Evolutionary conservation across 2,888 invertebrate genomes (phyloP).

Genomic region (Lobophora halterata): DNA sequence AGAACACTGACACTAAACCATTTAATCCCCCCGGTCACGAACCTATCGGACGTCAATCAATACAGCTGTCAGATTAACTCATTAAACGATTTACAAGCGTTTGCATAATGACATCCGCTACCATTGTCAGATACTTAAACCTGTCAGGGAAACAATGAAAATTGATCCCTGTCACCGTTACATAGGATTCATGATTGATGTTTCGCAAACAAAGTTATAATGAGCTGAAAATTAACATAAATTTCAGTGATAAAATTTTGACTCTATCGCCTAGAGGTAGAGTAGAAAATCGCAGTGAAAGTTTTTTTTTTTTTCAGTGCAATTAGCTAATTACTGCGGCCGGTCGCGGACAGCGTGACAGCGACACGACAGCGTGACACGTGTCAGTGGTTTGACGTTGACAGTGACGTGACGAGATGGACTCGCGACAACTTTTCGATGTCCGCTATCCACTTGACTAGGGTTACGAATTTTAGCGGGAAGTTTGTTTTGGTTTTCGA

Average conservation of each 20-base stretch:
- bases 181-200: conserved; percentile 38
- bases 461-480: conserved; percentile 16
- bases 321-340: conserved; percentile 64
- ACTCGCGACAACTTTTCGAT: conserved; percentile 60
- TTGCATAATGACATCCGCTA: conserved; percentile 41
- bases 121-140: conserved; percentile 25
- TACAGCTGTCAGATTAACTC: conserved; percentile 54
- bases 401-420: conserved; percentile 45
- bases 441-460: conserved; percentile 45
- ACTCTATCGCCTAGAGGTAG: conserved; percentile 11
- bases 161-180: conserved; percentile 39
- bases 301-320: conserved; percentile 39
- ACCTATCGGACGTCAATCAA: conserved; percentile 45
- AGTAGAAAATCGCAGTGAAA: conserved; percentile 15
- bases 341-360: conserved; percentile 30
- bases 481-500: conserved; percentile 15
- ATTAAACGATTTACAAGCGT: conserved; percentile 49
- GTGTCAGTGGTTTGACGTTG: conserved; percentile 46
- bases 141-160: conserved; percentile 28
- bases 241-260: conserved; percentile 3
- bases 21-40: conserved; percentile 24
- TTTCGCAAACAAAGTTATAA: conserved; percentile 41
- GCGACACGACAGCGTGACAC: conserved; percentile 40
- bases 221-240: conserved; percentile 47
- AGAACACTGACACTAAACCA: conserved; percentile 15